A percentile compares a stretch with the other conserved stretches of the same genome.
Evolutionary conservation across 2,888 invertebrate species (phyloP).

Genomic region (Vesta saturnalis): DNA sequence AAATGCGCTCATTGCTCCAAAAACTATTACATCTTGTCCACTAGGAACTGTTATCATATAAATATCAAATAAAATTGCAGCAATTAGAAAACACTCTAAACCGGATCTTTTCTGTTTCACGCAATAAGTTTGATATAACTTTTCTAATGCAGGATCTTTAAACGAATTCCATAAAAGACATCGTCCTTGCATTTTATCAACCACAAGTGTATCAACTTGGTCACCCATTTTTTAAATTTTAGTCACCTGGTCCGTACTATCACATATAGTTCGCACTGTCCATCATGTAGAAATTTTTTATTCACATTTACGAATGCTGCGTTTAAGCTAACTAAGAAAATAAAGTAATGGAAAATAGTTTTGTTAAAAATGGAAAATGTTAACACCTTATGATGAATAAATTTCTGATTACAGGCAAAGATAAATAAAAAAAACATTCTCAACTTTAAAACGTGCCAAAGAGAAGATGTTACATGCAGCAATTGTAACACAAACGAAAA

Average conservation of each 20-base stretch:
- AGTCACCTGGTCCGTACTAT: background rate
- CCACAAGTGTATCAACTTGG: slow-evolving; percentile 51
- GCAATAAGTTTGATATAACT: slow-evolving; percentile 77
- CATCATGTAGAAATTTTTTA: no score
- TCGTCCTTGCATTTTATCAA: slow-evolving; percentile 53
- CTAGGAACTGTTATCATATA: slow-evolving; percentile 69
- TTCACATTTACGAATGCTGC: no score
- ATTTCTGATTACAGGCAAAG: no score
- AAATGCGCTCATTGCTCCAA: slow-evolving; percentile 58
- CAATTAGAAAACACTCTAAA: slow-evolving; percentile 73
- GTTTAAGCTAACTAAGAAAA: no score
- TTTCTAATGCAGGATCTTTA: slow-evolving; percentile 72
- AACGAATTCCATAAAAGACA: slow-evolving; percentile 62
- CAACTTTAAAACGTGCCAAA: no score
- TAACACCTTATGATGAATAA: no score
- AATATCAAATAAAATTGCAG: slow-evolving; percentile 73
- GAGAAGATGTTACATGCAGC: no score
- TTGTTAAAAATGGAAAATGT: no score
- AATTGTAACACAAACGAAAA: no score
- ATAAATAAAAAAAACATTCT: no score
- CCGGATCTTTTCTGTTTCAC: slow-evolving; percentile 77
- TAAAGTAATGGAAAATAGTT: no score
- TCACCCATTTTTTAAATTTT: slow-evolving; percentile 50
- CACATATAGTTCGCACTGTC: background rate
- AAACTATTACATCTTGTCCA: slow-evolving; percentile 60